These are phyloP conservation scores for Tenebrio molitor DNA, from an alignment of 1,140 invertebrate species.

Conservation along the genomic window DNA sequence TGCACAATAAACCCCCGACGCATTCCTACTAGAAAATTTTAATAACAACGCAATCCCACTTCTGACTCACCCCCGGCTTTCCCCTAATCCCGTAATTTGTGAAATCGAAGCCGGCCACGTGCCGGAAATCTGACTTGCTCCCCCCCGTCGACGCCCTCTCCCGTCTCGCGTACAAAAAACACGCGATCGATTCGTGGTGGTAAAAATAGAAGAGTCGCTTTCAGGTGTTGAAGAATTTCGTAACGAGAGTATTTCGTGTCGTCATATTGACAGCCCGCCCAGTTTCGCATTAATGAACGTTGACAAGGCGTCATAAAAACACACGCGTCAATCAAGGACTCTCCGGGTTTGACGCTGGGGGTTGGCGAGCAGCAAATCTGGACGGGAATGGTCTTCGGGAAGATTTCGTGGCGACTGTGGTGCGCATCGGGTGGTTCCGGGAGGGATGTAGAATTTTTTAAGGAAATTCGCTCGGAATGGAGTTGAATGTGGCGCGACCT, in stretches of 20 bases:
- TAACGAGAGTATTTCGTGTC: too few relatives aligned
- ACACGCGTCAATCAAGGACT: neutral
- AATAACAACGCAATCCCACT: slow-evolving; percentile 1
- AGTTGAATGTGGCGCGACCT: neutral
- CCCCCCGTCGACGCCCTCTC: neutral
- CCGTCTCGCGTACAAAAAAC: neutral
- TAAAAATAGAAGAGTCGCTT: neutral
- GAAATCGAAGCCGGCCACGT: slow-evolving; percentile 21
- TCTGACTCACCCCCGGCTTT: slow-evolving; percentile 14
- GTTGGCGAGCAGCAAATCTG: too few relatives aligned
- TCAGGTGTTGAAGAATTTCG: too few relatives aligned
- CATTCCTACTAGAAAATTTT: slow-evolving; percentile 9
- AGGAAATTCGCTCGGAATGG: too few relatives aligned
- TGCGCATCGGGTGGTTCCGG: too few relatives aligned
- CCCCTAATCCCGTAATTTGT: slow-evolving; percentile 20
- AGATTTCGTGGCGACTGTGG: too few relatives aligned
- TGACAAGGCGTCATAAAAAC: neutral
- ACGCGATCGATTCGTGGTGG: neutral
- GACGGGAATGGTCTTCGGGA: too few relatives aligned
- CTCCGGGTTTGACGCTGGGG: neutral
- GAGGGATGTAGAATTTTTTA: too few relatives aligned
- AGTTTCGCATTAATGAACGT: neutral
- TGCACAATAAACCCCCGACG: slow-evolving; percentile 3
- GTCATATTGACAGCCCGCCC: neutral
- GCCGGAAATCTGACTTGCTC: slow-evolving; percentile 14